A percentile compares a stretch with the other conserved stretches of the same genome.
Conservation (phyloP, 1,140 invertebrate genomes). For the Ostrea denselamellosa region DNA sequence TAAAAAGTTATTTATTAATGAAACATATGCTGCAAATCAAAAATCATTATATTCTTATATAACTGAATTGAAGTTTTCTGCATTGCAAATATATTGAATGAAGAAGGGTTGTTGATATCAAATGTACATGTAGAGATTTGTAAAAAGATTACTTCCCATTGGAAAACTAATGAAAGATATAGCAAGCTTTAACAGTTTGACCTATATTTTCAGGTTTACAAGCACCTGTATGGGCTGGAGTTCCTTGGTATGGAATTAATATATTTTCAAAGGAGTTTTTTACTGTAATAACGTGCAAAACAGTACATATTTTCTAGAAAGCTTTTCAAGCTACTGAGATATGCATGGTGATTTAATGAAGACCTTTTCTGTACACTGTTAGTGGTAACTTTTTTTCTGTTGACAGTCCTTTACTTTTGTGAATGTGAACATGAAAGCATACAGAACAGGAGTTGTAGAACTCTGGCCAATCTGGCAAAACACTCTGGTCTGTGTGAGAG, state of each 20-base stretch:
- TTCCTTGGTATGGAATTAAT: conserved; percentile 7
- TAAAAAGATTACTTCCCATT: no score
- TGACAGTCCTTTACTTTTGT: conserved; percentile 5
- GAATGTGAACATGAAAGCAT: conserved; percentile 29
- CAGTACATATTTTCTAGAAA: background rate
- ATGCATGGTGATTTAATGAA: background rate
- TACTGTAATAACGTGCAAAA: no score
- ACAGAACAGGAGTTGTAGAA: conserved; percentile 31
- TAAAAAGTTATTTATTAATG: no score
- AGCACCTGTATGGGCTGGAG: conserved; percentile 1
- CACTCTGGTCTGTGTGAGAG: background rate
- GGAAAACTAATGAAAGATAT: no score
- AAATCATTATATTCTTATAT: no score
- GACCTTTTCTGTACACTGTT: background rate
- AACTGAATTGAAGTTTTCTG: no score
- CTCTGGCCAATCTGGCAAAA: conserved; percentile 20
- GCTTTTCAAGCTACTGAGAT: background rate
- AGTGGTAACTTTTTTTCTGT: background rate
- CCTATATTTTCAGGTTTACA: conserved; percentile 20
- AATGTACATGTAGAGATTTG: no score
- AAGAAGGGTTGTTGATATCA: no score
- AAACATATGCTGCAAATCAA: no score
- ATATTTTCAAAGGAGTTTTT: background rate
- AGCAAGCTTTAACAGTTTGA: no score
- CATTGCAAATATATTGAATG: no score